Evolutionary conservation across 2,113 vertebrate species (phyloP).

Genomic region (Eulacestoma nigropectus): DNA sequence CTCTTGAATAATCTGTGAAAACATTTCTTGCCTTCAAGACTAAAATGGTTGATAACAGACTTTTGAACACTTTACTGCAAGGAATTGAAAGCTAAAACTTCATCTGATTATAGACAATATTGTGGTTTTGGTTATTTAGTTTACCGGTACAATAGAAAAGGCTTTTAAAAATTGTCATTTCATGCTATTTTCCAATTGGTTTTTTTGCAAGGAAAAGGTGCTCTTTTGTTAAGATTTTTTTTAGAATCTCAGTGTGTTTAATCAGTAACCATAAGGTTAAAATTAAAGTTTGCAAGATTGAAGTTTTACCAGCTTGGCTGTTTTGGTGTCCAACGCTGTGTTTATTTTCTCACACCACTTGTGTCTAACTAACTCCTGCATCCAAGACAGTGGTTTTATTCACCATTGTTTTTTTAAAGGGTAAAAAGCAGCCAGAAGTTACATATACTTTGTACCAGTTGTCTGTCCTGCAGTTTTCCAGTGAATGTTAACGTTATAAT

Average conservation of each 20-base stretch:
- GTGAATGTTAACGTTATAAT: neutral
- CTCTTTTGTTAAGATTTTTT: neutral
- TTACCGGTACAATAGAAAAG: neutral
- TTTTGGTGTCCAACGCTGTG: neutral
- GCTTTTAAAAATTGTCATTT: neutral
- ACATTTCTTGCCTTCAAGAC: neutral
- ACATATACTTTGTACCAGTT: neutral
- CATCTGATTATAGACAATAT: neutral
- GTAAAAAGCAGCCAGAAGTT: neutral
- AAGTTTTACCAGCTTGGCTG: slow-evolving; percentile 23
- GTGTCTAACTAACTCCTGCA: neutral
- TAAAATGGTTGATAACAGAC: neutral
- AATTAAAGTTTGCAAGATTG: neutral
- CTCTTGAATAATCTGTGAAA: neutral
- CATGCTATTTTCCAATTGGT: neutral
- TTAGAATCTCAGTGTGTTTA: neutral
- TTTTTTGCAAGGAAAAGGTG: neutral
- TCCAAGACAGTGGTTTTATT: neutral
- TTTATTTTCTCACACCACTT: slow-evolving; percentile 7
- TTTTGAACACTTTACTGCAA: neutral
- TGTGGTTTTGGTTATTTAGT: neutral
- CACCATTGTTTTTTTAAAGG: neutral
- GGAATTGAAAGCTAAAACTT: neutral
- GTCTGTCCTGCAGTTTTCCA: neutral
- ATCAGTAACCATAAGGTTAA: slow-evolving; percentile 5